Base-by-base conservation (phyloP, 2,888 invertebrate genomes). In the Bedellia somnulentella region DNA sequence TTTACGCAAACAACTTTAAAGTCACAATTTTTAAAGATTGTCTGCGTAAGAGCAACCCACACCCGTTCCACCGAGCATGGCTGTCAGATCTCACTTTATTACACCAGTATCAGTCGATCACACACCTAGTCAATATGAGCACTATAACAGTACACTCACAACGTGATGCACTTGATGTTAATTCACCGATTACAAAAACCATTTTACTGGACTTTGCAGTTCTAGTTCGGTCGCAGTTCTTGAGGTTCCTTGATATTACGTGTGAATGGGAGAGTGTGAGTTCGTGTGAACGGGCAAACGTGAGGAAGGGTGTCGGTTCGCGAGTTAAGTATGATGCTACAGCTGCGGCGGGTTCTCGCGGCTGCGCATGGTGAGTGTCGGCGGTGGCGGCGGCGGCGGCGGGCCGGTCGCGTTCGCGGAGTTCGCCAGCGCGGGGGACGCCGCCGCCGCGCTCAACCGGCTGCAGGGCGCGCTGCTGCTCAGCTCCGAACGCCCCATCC, bases 311-410 rank as follows among this genome's bases (percentile, higher is more conserved):
- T n/a, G n/a, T n/a, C n/a, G n/a, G n/a, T n/a, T n/a, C n/a, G n/a
- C n/a, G n/a, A n/a, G 50, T 49, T 56, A 41, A 41, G 40, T 42
- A 39, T 81, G 79, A 78, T 81, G 79, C n/a, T n/a, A 80, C 89
- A 96, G 95, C 86, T 93, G 95, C 83, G 89, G 93, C 80, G 97
- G 97, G 78, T 97, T 95, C 88, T 87, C 90, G 80, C 92, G 96
- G 76, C 90, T 97, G 78, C 93, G 96, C 81, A 89, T 97, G 85
- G 86, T 90, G 85, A 82, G 82, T 76, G 87, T 87, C 80, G 91
- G 91, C 61, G 64, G 59, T 42, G 56, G 59, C 10, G 29, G 24
- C 16, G 24, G 24, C 43, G 89, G 90, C 64, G 51, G 62, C 15
- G 67, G 67, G 37, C 95, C 96, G 50, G 96, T 97, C 70, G 96